Evolutionary conservation across 2,888 invertebrate species (phyloP).

Genomic region (Flexamia atlantica): DNA sequence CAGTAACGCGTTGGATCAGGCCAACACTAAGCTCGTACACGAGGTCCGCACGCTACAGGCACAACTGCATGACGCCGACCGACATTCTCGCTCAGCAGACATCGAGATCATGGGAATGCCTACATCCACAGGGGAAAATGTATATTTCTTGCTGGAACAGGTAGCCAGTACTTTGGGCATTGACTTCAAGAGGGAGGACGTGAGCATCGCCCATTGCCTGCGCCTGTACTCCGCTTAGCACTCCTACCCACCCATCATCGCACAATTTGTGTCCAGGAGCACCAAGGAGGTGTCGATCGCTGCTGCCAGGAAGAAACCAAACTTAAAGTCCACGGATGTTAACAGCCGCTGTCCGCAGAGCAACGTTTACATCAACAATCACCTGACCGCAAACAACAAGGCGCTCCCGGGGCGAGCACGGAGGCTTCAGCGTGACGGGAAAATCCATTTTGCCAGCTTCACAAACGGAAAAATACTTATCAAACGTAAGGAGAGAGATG

Average conservation of each 20-base stretch:
- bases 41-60: neutral
- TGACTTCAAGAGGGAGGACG: constrained; percentile 30
- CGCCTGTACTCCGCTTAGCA: too few relatives aligned
- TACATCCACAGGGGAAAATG: neutral
- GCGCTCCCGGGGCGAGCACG: neutral
- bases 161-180: neutral
- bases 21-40: neutral
- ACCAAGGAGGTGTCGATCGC: too few relatives aligned
- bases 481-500: neutral
- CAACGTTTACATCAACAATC: neutral
- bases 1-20: neutral
- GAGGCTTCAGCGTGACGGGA: too few relatives aligned
- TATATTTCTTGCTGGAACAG: neutral
- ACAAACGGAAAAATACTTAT: neutral
- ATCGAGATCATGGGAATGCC: constrained; percentile 40
- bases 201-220: constrained; percentile 43
- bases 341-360: too few relatives aligned
- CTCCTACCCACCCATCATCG: constrained; percentile 18
- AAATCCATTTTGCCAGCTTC: too few relatives aligned
- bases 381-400: too few relatives aligned
- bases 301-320: neutral
- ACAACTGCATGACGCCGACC: too few relatives aligned
- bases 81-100: neutral
- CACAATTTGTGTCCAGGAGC: constrained; percentile 31
- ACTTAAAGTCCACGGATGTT: neutral